Conservation (phyloP, 2,797 vertebrate genomes). For the Tinamus major region DNA sequence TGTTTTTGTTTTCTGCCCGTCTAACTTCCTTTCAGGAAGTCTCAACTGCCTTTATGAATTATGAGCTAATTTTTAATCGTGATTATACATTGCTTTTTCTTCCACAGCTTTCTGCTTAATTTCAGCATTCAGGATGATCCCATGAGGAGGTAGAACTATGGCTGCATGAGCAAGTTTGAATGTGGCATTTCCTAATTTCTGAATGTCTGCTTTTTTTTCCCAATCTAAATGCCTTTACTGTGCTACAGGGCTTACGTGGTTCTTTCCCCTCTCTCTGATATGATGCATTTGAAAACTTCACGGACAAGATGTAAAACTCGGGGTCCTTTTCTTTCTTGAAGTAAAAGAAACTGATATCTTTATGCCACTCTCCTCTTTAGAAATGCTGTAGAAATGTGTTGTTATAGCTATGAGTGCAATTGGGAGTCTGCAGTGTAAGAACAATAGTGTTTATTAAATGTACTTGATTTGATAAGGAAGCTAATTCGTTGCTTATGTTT, state of each 20-base stretch:
- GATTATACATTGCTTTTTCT: not conserved
- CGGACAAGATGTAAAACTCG: not conserved
- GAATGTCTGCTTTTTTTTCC: not conserved
- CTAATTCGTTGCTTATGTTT: not conserved
- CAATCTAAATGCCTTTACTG: not conserved
- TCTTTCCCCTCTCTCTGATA: fast-evolving
- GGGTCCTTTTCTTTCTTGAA: not conserved
- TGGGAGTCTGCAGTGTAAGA: not conserved
- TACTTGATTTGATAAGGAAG: not conserved
- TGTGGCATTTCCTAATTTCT: conserved; percentile 8
- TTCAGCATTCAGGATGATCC: not conserved
- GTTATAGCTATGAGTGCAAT: not conserved
- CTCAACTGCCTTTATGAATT: not conserved
- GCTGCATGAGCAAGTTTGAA: conserved; percentile 22
- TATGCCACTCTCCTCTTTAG: not conserved
- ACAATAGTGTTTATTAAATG: not conserved
- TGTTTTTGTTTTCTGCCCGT: not conserved
- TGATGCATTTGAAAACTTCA: not conserved
- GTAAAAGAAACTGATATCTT: not conserved
- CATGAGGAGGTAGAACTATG: conserved; percentile 20
- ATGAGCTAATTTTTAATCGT: not conserved
- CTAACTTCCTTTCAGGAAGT: not conserved
- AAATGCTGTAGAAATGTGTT: not conserved
- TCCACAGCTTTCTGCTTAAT: not conserved
- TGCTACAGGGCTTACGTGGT: fast-evolving